These are phyloP conservation scores for Pyrocephalus nanus DNA, from an alignment of 2,797 vertebrate species.

Conservation along the genomic window DNA sequence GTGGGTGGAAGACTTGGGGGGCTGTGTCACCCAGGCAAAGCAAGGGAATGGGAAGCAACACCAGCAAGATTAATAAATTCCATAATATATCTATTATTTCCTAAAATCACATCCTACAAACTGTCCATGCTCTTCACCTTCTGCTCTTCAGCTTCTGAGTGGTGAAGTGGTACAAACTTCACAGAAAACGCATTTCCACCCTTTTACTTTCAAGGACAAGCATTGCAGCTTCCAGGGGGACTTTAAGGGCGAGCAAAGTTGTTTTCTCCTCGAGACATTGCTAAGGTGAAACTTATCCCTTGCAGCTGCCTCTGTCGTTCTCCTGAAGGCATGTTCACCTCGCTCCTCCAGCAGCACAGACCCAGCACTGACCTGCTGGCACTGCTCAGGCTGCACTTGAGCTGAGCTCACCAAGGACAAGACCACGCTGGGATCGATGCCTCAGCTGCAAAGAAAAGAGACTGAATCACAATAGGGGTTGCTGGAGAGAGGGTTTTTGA, in stretches of 20 bases:
- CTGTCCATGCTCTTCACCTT: neutral
- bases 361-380: neutral
- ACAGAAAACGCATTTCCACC: neutral
- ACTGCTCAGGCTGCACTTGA: neutral
- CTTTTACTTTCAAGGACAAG: neutral
- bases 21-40: neutral
- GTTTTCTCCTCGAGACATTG: neutral
- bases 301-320: slow-evolving; percentile 26
- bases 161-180: neutral
- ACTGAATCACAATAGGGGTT: neutral
- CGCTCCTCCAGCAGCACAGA: neutral
- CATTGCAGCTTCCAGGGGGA: neutral
- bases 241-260: neutral
- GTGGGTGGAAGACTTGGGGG: neutral
- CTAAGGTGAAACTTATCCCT: slow-evolving; percentile 1
- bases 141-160: neutral
- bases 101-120: neutral
- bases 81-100: neutral
- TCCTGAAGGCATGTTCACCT: neutral
- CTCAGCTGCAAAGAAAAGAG: neutral
- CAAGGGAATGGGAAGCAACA: neutral
- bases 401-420: fast-evolving
- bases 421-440: fast-evolving
- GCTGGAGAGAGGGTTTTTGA: neutral
- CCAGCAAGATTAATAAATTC: neutral